These are phyloP conservation scores for Digitonthophagus gazella DNA, from an alignment of 2,888 invertebrate species.

Conservation along the genomic window DNA sequence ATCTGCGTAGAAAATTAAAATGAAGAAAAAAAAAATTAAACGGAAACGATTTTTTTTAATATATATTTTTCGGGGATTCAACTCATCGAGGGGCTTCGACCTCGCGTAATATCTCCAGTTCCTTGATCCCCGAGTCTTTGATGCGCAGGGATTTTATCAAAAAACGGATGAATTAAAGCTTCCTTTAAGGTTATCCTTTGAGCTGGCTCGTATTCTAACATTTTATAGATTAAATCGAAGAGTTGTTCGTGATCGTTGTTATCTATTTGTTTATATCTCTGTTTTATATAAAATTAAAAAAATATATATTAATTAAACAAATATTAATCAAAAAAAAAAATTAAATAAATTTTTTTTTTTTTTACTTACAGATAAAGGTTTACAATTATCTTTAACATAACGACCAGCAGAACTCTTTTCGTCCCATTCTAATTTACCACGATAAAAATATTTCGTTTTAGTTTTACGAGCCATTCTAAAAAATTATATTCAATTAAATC, in stretches of 20 bases:
- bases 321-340: no score
- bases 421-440: conserved; percentile 97
- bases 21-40: conserved; percentile 16
- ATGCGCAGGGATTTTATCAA: conserved; percentile 77
- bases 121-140: conserved; percentile 67
- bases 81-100: conserved; percentile 70
- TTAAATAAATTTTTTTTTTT: neutral
- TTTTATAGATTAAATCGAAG: conserved; percentile 91
- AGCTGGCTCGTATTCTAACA: conserved; percentile 96
- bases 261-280: conserved; percentile 87
- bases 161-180: conserved; percentile 90
- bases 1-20: neutral
- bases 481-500: conserved; percentile 33
- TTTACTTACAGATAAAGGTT: conserved; percentile 81
- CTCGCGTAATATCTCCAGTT: conserved; percentile 57
- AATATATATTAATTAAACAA: conserved; percentile 15
- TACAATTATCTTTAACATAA: conserved; percentile 97
- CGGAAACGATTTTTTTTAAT: conserved; percentile 9
- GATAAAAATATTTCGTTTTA: conserved; percentile 97
- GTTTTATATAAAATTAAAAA: conserved; percentile 43
- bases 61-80: conserved; percentile 52
- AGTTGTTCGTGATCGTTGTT: conserved; percentile 89
- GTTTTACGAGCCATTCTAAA: conserved; percentile 83
- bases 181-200: conserved; percentile 85
- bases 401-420: conserved; percentile 94